These are phyloP conservation scores for Eupithecia subfuscata DNA, from an alignment of 2,888 invertebrate genomes.

Conservation along the genomic window DNA sequence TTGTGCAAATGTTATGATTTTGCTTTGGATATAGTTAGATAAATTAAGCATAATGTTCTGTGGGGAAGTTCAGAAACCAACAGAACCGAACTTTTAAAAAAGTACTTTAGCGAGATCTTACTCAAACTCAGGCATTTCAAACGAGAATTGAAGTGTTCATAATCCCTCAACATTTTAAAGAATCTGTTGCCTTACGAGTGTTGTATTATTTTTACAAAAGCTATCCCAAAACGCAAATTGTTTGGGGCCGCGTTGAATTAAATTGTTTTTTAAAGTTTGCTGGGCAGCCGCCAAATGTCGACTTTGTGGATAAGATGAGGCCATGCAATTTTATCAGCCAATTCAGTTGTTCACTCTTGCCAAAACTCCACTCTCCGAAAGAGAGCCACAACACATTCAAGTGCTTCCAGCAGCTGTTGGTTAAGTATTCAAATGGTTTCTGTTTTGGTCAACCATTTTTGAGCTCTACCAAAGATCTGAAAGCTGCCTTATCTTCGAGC, in stretches of 20 bases:
- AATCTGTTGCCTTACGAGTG: neutral
- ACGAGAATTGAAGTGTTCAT: neutral
- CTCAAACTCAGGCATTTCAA: neutral
- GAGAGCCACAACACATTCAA: conserved; percentile 13
- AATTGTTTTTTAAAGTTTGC: conserved; percentile 36
- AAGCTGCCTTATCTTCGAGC: neutral
- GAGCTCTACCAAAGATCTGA: neutral
- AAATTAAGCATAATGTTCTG: neutral
- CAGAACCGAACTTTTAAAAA: neutral
- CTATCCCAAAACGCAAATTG: conserved; percentile 34
- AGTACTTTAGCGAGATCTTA: neutral
- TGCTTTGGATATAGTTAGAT: neutral
- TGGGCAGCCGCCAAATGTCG: conserved; percentile 40
- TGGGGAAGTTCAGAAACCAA: neutral
- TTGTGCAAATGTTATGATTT: neutral
- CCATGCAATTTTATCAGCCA: conserved; percentile 37
- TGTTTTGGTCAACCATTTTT: neutral
- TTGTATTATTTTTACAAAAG: conserved; percentile 12
- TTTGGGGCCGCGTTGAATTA: conserved; percentile 35
- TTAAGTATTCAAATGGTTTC: neutral
- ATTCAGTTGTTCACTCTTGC: conserved; percentile 39
- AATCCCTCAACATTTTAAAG: neutral
- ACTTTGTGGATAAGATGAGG: conserved; percentile 39
- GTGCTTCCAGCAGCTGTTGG: conserved; percentile 3
- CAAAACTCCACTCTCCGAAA: conserved; percentile 25